Base-by-base conservation (phyloP, 2,888 invertebrate genomes). In the Galerucella calmariensis region DNA sequence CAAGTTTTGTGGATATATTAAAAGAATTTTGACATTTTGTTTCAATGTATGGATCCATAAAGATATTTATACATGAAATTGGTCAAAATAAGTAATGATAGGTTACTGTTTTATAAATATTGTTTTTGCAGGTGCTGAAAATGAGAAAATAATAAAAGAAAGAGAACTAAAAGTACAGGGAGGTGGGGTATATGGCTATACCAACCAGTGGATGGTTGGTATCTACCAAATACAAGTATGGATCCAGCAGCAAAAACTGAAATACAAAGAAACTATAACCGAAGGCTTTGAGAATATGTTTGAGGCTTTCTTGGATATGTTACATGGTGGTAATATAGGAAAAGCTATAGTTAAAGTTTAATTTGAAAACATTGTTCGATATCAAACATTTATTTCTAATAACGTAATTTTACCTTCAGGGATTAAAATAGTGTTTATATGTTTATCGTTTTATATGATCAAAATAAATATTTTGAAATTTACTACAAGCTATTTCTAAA, bases 201-300 rank as follows among this genome's bases (percentile, higher is more conserved):
- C 75, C 1, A 85, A 90, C 76, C 88, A 91, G 68, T 92, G 90
- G 91, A 83, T 87, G 35, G 92, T 93, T 85, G 93, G 92, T 2
- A 89, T 92, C 35, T 83, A 88, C 41, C 90, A 91, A 79, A 92
- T 94, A 85, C 81, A 90, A n/a, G 85, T 89, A 72, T 92, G 92
- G 92, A 86, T 94, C 73, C 86, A 87, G 66, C 90, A 92, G 87
- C 94, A 93, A 53, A 94, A 93, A 86, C 81, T 95, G 11, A 90
- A 91, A 81, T 92, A 92, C 83, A 88, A 88, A 77, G 94, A 95
- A 86, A 93, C 93, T 66, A 83, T 92, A 1, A 92, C 92, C 2
- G 87, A 80, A 77, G 85, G 85, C 10, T 94, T 95, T 86, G 92
- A 94, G 77, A 84, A 83, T 73, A 82, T 81, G 80, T 79, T 81